Conservation (phyloP, 1,140 invertebrate genomes). For the Zaprionus camerounensis region DNA sequence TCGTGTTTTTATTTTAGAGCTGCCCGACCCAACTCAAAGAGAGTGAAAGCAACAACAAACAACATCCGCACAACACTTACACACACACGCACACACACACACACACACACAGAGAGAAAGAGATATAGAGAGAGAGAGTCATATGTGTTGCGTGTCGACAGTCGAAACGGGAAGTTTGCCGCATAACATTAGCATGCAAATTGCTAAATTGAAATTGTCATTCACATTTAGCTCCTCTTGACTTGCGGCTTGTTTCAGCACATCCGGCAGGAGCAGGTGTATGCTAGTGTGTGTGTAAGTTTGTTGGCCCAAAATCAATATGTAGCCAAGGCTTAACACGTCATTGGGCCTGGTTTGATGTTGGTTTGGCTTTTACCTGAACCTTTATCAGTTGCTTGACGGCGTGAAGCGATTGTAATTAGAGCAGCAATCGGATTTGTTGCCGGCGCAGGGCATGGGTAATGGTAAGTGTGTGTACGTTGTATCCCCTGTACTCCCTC, state of each 20-base stretch:
- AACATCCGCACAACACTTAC: neutral
- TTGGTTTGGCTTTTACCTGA: slow-evolving; percentile 16
- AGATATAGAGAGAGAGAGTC: neutral
- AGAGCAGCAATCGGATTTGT: slow-evolving; percentile 1
- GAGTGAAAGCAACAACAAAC: slow-evolving; percentile 55
- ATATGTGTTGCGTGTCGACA: slow-evolving; percentile 40
- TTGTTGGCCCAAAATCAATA: slow-evolving; percentile 53
- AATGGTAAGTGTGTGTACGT: neutral
- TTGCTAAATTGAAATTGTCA: slow-evolving; percentile 82
- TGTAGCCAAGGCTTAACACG: slow-evolving; percentile 47
- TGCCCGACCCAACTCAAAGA: slow-evolving; percentile 11
- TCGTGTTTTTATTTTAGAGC: slow-evolving; percentile 3
- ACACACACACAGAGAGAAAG: neutral
- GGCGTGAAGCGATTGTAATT: slow-evolving; percentile 18
- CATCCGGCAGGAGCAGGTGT: neutral
- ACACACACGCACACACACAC: slow-evolving; percentile 8
- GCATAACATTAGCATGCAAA: slow-evolving; percentile 77
- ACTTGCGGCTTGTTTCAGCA: slow-evolving; percentile 43
- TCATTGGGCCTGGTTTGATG: slow-evolving; percentile 48
- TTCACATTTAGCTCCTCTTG: slow-evolving; percentile 73
- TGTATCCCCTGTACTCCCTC: neutral
- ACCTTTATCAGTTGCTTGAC: slow-evolving; percentile 45
- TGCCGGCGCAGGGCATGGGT: neutral
- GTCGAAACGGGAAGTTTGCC: slow-evolving; percentile 58
- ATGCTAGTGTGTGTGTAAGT: slow-evolving; percentile 16